Evolutionary conservation across 2,113 vertebrate genomes (phyloP).

Genomic region (Dendropsophus ebraccatus): DNA sequence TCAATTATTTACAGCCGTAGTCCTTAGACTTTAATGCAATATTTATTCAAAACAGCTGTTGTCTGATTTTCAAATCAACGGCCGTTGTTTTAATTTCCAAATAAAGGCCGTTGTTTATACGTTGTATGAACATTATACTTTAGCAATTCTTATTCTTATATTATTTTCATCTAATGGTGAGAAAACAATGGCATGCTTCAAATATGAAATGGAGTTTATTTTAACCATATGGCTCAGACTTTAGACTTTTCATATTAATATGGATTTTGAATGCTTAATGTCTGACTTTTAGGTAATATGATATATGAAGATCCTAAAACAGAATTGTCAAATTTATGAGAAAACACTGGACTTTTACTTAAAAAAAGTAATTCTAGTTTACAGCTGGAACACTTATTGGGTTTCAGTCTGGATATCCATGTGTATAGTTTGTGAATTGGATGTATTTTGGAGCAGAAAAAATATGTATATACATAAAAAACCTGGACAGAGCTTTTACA

Average conservation of each 20-base stretch:
- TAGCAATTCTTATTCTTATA: neutral
- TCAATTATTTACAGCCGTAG: no score
- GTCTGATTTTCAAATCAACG: no score
- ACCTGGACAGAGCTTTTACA: neutral
- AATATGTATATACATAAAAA: neutral
- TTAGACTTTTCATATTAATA: neutral
- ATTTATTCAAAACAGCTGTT: no score
- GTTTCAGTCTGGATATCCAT: neutral
- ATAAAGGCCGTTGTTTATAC: no score
- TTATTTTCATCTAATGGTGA: neutral
- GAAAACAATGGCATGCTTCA: neutral
- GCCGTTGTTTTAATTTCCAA: no score
- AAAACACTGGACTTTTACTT: neutral
- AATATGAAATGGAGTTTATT: neutral
- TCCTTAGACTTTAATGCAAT: no score
- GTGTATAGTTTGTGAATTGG: neutral
- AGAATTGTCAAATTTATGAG: constrained; percentile 11
- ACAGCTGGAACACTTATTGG: neutral
- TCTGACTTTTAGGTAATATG: neutral
- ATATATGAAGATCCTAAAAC: neutral
- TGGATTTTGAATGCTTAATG: neutral
- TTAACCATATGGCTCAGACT: neutral
- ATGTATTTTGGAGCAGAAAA: neutral
- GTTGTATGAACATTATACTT: no score
- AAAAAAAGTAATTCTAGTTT: neutral